Evolutionary conservation across 53 echinoderm and acorn worm species (phyloP), one percentile per base, ranked within the genome.

Genomic region (Echinometra lucunter): DNA sequence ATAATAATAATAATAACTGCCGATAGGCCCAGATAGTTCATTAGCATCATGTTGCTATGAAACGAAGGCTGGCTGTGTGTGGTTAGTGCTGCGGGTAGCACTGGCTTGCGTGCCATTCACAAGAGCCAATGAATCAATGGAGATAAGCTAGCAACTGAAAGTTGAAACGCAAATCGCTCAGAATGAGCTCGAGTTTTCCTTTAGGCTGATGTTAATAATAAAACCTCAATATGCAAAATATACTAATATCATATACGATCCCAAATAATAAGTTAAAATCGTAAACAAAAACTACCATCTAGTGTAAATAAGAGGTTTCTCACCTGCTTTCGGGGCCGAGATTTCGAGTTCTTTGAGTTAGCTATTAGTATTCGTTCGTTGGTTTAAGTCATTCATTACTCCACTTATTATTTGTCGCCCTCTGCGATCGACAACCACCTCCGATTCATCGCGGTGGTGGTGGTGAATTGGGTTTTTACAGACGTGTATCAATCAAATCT

Each of bases 31-130:
- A 18, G 38, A 21, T 23, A 21, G 42, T 78, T 78, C 78, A 78
- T 78, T 78, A 78, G 78, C 78, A 78, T 78, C 78, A 78, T 78
- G 78, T 78, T 78, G 78, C 78, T 78, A 78, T 78, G 78, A 78
- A 78, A 78, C 78, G 78, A 78, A 38, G 78, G 42, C 78, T 78
- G 56, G 13, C 56, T 32, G 53, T 32, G 53, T 32, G 88, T 13
- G 88, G 55, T 28, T 53, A 5, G 47, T 38, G 42, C 42, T 17
- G 37, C 42, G 37, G 35, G 35, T 16, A 27, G 82, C 25, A 67
- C 67, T 67, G 67, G 28, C 67, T 30, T 67, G 60, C 28, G 32
- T 30, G 67, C 67, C 28, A 67, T 67, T 67, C 67, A 67, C 6
- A 8, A 8, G 10, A 67, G 28, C 4, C 3, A 23, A 60, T 19